phyloP scores from a whole-genome alignment of 2,113 vertebrate genomes.

The Tragelaphus scriptus region DNA sequence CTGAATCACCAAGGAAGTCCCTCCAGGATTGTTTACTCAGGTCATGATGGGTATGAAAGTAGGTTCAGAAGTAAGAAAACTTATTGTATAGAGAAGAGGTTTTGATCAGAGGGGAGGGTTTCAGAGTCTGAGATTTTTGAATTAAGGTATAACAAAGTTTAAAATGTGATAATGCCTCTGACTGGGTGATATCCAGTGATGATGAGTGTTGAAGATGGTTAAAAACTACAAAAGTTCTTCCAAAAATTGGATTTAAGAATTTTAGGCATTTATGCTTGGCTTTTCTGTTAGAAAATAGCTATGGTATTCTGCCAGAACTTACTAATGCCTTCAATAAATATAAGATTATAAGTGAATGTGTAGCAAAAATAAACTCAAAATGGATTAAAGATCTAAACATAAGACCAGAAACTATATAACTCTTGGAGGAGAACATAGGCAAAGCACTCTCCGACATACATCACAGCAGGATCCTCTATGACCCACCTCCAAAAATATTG shows the following conservation, averaged over 20 bases:
- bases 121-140: not conserved
- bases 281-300: constrained; percentile 18
- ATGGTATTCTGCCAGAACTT: not conserved
- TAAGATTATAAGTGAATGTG: not conserved
- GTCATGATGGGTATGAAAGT: not conserved
- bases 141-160: not conserved
- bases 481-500: too few species aligned
- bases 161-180: not conserved
- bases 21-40: not conserved
- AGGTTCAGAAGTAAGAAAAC: not conserved
- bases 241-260: constrained; percentile 2
- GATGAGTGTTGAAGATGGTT: not conserved
- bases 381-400: too few species aligned
- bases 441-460: too few species aligned
- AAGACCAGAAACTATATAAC: too few species aligned
- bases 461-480: too few species aligned
- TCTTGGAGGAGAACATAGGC: too few species aligned
- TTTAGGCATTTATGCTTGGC: not conserved
- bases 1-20: not conserved
- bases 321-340: not conserved
- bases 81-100: not conserved
- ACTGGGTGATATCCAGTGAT: not conserved
- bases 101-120: not conserved
- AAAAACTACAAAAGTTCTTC: not conserved
- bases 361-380: too few species aligned